phyloP scores from a whole-genome alignment of 2,888 invertebrate genomes.

The Aplocera efformata region DNA sequence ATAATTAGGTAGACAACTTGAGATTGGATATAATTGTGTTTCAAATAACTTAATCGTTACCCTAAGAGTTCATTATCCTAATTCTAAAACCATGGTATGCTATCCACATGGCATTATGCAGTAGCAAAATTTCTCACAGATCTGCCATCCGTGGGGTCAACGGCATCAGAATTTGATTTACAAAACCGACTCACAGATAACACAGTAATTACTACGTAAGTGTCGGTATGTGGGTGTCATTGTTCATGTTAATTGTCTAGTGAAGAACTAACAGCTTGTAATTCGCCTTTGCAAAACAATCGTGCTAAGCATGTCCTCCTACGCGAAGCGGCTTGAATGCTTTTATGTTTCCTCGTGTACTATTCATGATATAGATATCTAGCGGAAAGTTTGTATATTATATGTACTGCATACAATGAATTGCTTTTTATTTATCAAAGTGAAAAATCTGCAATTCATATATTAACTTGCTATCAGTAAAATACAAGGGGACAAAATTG shows the following conservation, averaged over 20 bases:
- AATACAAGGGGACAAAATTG: too few species aligned
- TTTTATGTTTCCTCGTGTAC: constrained; percentile 14
- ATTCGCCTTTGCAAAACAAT: constrained; percentile 22
- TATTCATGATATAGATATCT: background rate
- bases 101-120: constrained; percentile 23
- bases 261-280: constrained; percentile 30
- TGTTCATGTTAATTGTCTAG: constrained; percentile 49
- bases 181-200: constrained; percentile 25
- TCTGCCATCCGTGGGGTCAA: constrained; percentile 36
- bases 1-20: too few species aligned
- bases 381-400: too few species aligned
- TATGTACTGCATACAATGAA: too few species aligned
- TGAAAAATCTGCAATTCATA: too few species aligned
- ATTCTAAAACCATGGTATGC: constrained; percentile 8
- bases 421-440: too few species aligned
- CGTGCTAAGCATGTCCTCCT: constrained; percentile 9
- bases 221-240: constrained; percentile 55
- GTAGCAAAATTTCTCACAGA: constrained; percentile 17
- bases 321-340: constrained; percentile 12
- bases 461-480: too few species aligned
- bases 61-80: constrained; percentile 8
- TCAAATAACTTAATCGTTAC: too few species aligned
- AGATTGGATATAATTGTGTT: too few species aligned
- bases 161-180: constrained; percentile 41
- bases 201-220: constrained; percentile 7